These are phyloP conservation scores for Mustela nigripes DNA, from an alignment of 2,113 vertebrate species.

Conservation along the genomic window DNA sequence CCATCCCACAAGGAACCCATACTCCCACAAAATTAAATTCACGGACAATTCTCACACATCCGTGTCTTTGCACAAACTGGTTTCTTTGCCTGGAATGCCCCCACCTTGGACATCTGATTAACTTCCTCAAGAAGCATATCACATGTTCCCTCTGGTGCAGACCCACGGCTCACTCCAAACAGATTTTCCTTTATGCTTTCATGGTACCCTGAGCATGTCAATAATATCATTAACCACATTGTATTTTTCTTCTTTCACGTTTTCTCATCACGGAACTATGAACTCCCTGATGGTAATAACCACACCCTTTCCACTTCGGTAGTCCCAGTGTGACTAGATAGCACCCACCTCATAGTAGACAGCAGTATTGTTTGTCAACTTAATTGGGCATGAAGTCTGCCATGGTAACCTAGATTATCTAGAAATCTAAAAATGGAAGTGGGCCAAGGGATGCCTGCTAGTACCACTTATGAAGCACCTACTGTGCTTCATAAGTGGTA, in stretches of 20 bases:
- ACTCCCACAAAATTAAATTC: conserved; percentile 40
- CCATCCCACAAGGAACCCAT: conserved; percentile 14
- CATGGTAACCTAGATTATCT: neutral
- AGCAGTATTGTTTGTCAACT: conserved; percentile 18
- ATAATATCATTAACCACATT: conserved; percentile 27
- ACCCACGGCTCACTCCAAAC: neutral
- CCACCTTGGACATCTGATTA: conserved; percentile 4
- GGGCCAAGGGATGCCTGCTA: neutral
- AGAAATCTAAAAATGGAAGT: conserved; percentile 24
- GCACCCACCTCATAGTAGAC: neutral
- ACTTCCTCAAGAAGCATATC: conserved; percentile 59
- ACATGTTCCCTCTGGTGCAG: neutral
- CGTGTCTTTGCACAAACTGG: neutral
- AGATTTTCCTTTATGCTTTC: conserved; percentile 56
- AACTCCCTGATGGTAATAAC: conserved; percentile 6
- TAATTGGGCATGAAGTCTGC: neutral
- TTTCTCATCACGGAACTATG: conserved; percentile 11
- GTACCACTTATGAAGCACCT: conserved; percentile 3
- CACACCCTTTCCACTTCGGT: neutral
- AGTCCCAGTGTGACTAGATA: neutral
- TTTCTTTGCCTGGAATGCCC: conserved; percentile 36
- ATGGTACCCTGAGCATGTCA: neutral
- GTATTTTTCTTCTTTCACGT: conserved; percentile 2
- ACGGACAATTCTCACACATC: neutral
- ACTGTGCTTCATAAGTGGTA: neutral